A percentile compares a stretch with the other conserved stretches of the same genome.
Conservation (phyloP, 1,140 invertebrate genomes). For the Ips typographus region DNA sequence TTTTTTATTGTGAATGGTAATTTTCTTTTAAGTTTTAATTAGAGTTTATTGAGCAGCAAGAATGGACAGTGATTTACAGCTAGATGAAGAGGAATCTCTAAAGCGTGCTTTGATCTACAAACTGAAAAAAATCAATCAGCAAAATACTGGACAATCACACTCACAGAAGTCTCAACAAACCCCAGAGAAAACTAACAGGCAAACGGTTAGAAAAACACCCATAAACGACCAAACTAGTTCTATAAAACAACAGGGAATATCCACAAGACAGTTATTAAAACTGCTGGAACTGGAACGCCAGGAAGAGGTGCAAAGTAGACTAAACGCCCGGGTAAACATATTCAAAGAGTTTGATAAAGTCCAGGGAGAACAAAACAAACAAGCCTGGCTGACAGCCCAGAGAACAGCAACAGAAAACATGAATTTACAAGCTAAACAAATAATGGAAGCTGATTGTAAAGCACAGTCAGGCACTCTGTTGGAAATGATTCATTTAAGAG, state of each 20-base stretch:
- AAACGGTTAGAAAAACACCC: background rate
- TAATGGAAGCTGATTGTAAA: slow-evolving; percentile 47
- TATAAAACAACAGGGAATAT: slow-evolving; percentile 4
- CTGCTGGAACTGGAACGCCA: slow-evolving; percentile 46
- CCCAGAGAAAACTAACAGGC: background rate
- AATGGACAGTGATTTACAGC: too few relatives aligned
- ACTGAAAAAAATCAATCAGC: too few relatives aligned
- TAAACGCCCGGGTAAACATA: slow-evolving; percentile 35
- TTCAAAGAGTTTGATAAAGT: slow-evolving; percentile 42
- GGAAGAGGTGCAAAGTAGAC: slow-evolving; percentile 39
- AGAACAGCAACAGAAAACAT: slow-evolving; percentile 48
- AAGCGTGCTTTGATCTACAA: too few relatives aligned
- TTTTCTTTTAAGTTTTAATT: too few relatives aligned
- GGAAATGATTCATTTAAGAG: slow-evolving; percentile 48
- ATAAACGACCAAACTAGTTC: slow-evolving; percentile 3
- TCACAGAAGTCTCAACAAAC: too few relatives aligned
- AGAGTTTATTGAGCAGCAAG: too few relatives aligned
- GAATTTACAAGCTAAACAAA: slow-evolving; percentile 42
- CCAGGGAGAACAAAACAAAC: slow-evolving; percentile 34
- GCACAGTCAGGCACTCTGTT: slow-evolving; percentile 47
- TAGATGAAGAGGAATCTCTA: too few relatives aligned
- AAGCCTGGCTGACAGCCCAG: slow-evolving; percentile 48
- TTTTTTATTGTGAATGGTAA: too few relatives aligned
- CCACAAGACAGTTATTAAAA: slow-evolving; percentile 39
- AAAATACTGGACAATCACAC: too few relatives aligned